Base-by-base conservation (phyloP, 2,113 vertebrate species). In the Entomyzon cyanotis region DNA sequence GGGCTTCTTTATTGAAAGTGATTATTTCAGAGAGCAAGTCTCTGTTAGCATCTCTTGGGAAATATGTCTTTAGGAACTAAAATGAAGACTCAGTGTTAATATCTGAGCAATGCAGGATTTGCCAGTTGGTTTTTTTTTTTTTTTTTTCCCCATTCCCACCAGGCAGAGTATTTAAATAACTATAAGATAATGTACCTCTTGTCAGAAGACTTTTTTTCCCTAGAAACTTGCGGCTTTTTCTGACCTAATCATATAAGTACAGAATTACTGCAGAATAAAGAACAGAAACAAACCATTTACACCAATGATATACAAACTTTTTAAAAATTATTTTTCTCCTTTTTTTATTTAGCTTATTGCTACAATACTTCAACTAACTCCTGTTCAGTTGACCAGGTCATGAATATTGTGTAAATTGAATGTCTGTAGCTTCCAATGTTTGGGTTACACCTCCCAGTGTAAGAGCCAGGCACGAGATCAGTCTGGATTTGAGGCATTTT, bases 401-500 rank as follows among this genome's bases (percentile, higher is more conserved):
- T 11, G 33, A 63, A 19, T 74, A 52, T 56, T 70, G 55, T 88
- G n/a, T 70, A 56, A 86, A 78, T n/a, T 56, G 25, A 77, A 30
- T 59, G 8, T 58, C 49, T 63, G 2, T 35, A 47, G 24, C 70
- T 79, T 73, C 33, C 46, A 73, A 0, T 67, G 23, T 53, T 80
- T 86, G 59, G 20, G 15, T 84, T 90, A 69, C 12, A 41, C 77
- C 68, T 77, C 17, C 68, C 18, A 15, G 18, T 50, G 3, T 35
- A 77, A 80, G 47, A 90, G 59, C 33, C 50, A 74, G 64, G 64
- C 74, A 77, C 5, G 15, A 59, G 64, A 86, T 94, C 71, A 75
- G 71, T 80, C 58, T 96, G 88, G 49, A 87, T 96, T 88, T 94
- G 68, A 88, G 83, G 52, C 68, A 39, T 84, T 91, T 93, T 95